Evolutionary conservation across 2,797 vertebrate genomes (phyloP).

Genomic region (Taenioides sp.): DNA sequence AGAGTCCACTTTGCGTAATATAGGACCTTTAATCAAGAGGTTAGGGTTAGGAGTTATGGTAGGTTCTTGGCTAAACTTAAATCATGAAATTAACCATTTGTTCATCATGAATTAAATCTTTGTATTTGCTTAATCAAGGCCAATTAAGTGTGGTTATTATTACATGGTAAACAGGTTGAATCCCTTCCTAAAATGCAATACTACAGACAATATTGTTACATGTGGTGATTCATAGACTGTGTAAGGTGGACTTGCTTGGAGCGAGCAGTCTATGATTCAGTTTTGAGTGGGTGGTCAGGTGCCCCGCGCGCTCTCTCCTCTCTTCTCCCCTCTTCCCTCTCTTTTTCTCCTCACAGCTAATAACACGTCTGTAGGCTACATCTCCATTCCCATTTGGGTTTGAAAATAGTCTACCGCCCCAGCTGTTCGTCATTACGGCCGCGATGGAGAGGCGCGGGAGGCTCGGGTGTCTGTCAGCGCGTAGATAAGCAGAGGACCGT

Average conservation of each 20-base stretch:
- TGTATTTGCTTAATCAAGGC: background rate
- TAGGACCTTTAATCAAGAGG: too few species aligned
- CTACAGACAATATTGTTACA: background rate
- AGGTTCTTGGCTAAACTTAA: too few species aligned
- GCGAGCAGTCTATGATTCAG: slow-evolving; percentile 49
- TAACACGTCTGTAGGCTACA: slow-evolving; percentile 55
- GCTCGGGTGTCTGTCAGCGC: slow-evolving; percentile 42
- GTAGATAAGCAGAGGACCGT: slow-evolving; percentile 50
- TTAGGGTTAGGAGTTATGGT: too few species aligned
- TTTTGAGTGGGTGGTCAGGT: slow-evolving; percentile 73
- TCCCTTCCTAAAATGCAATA: background rate
- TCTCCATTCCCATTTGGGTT: slow-evolving; percentile 62
- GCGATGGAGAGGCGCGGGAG: slow-evolving; percentile 22
- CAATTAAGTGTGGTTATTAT: too few species aligned
- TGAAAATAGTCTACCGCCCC: slow-evolving; percentile 64
- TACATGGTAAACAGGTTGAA: background rate
- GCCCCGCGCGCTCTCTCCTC: slow-evolving; percentile 43
- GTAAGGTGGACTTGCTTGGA: too few species aligned
- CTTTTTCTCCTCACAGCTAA: slow-evolving; percentile 51
- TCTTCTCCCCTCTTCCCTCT: background rate
- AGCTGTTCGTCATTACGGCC: slow-evolving; percentile 69
- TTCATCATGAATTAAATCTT: too few species aligned
- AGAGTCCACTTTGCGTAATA: too few species aligned
- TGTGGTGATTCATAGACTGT: background rate
- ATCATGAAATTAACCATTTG: too few species aligned